Conservation (phyloP, 2,113 vertebrate genomes). For the Ceyx melanurus region DNA sequence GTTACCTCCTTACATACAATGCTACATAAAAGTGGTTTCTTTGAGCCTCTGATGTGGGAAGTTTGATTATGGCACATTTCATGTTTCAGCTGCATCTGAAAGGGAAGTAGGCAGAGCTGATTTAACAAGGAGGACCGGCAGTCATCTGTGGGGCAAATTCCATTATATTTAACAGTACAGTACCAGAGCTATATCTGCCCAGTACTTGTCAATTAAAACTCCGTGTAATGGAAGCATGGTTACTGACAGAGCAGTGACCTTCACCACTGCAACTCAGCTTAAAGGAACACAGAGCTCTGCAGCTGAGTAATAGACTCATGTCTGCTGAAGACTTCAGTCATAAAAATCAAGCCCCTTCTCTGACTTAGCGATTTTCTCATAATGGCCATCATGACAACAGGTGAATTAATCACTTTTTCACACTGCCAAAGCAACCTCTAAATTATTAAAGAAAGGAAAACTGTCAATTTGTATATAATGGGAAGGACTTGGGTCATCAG, state of each 20-base stretch:
- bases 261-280: background rate
- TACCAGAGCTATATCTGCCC: background rate
- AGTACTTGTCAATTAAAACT: conserved; percentile 40
- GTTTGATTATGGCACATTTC: conserved; percentile 17
- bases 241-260: conserved; percentile 29
- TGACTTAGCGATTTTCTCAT: conserved; percentile 16
- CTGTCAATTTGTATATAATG: background rate
- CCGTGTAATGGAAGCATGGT: background rate
- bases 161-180: conserved; percentile 19
- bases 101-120: background rate
- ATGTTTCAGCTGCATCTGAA: conserved; percentile 10
- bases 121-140: background rate
- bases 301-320: background rate
- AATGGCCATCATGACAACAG: background rate
- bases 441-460: conserved; percentile 5
- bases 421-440: background rate
- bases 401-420: conserved; percentile 4
- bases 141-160: conserved; percentile 18
- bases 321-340: background rate
- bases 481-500: background rate
- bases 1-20: background rate
- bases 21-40: background rate
- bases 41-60: background rate
- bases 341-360: conserved; percentile 8
- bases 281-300: background rate